These are phyloP conservation scores for Sphecodes monilicornis DNA, from an alignment of 2,888 invertebrate genomes.

Conservation along the genomic window DNA sequence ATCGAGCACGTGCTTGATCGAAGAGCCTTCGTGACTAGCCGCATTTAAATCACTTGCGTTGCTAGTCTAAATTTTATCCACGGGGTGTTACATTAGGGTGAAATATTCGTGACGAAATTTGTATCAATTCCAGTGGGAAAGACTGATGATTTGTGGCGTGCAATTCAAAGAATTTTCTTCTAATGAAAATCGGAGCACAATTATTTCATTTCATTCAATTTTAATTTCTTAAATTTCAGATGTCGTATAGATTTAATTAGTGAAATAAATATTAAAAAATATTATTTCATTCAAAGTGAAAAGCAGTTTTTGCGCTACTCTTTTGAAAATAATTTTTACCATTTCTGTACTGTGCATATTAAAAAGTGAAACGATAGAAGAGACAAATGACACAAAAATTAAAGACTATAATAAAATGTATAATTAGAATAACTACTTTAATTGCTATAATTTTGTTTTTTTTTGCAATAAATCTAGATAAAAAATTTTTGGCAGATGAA, in stretches of 20 bases:
- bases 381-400: not conserved
- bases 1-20: slow-evolving; percentile 69
- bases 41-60: not conserved
- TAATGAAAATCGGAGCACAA: not conserved
- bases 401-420: not conserved
- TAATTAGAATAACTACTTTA: not conserved
- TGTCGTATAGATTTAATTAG: not conserved
- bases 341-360: not conserved
- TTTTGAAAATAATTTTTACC: not conserved
- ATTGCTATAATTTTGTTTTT: not conserved
- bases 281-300: not conserved
- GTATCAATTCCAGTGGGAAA: not conserved
- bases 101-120: not conserved
- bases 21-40: slow-evolving; percentile 56
- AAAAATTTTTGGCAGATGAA: not conserved
- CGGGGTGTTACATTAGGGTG: not conserved
- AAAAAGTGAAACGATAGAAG: not conserved
- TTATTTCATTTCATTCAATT: not conserved
- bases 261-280: not conserved
- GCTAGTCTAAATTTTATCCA: not conserved
- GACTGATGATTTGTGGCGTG: not conserved
- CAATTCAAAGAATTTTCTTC: not conserved
- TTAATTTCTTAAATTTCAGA: not conserved
- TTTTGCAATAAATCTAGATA: not conserved
- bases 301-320: too few species aligned